Conservation (phyloP, 2,797 vertebrate genomes). For the Ctenosaura bakeri region DNA sequence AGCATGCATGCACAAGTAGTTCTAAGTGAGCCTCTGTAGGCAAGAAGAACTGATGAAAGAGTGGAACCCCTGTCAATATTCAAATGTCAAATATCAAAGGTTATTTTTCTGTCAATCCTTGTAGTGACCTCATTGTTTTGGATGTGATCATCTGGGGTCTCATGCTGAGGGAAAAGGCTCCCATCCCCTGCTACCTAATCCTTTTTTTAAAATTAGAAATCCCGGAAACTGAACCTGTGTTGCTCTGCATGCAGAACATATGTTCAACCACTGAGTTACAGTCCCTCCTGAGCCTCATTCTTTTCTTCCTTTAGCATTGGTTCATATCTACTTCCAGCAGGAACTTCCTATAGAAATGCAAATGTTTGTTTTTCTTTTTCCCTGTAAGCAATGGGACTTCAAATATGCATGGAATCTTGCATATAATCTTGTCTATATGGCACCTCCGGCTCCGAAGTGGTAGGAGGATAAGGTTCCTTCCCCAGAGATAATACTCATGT, state of each 20-base stretch:
- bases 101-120: not conserved
- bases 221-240: not conserved
- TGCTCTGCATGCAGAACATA: not conserved
- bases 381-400: not conserved
- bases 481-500: not conserved
- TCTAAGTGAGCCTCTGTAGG: too few species aligned
- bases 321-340: not conserved
- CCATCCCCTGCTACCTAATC: not conserved
- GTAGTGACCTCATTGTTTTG: too few species aligned
- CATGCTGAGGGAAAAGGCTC: not conserved
- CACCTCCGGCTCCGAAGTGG: not conserved
- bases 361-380: not conserved
- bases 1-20: too few species aligned
- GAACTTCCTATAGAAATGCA: not conserved
- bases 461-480: slow-evolving; percentile 5
- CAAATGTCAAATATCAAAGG: too few species aligned
- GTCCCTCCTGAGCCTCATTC: not conserved
- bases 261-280: not conserved
- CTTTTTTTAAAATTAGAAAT: not conserved
- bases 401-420: not conserved
- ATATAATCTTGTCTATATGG: not conserved
- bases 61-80: too few species aligned
- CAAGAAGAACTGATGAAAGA: too few species aligned
- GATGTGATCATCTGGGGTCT: too few species aligned
- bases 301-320: rapidly evolving